Evolutionary conservation across 2,113 vertebrate genomes (phyloP), one percentile per base, ranked within the genome.

Genomic region (Otis tarda): DNA sequence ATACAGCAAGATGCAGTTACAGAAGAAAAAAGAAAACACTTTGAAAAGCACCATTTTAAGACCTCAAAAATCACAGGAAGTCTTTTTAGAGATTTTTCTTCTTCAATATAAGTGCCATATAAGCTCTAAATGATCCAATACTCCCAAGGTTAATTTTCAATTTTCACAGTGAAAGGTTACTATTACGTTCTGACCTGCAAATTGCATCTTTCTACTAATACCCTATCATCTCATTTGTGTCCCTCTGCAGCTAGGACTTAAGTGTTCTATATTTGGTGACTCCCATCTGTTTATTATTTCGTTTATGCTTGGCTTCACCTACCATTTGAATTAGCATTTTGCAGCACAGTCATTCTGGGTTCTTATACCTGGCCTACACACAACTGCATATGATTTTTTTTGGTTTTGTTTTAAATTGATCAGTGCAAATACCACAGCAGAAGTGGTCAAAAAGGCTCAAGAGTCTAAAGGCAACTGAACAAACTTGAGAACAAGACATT

Each of bases 241-340:
- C 97, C 96, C 91, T 98, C 97, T 98, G 98, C 98, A 98, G 97
- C 97, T 91, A 97, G 97, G 97, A 97, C 96, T 87, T 74, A 93
- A 94, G 92, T 90, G 80, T 97, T 98, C 98, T 98, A 97, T 98
- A 98, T 98, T 98, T 98, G 98, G 98, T 97, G 97, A 97, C 97
- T 98, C 97, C 97, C 98, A 98, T 98, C 98, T 98, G 97, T 98
- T 98, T 98, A 98, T 98, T 98, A 98, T 98, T 99, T 98, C 96
- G 95, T 97, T 95, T 97, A 96, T 97, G 98, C 98, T 97, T 97
- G 97, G 96, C 80, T 98, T 98, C 97, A 98, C 97, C 98, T 96
- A 83, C 96, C 96, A 96, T 96, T 94, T 95, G 93, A 97, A 98
- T 98, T 98, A 97, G 97, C 94, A 96, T 97, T 97, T 84, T 96